phyloP scores from a whole-genome alignment of 2,113 vertebrate genomes.

The Sphyrna mokarran region DNA sequence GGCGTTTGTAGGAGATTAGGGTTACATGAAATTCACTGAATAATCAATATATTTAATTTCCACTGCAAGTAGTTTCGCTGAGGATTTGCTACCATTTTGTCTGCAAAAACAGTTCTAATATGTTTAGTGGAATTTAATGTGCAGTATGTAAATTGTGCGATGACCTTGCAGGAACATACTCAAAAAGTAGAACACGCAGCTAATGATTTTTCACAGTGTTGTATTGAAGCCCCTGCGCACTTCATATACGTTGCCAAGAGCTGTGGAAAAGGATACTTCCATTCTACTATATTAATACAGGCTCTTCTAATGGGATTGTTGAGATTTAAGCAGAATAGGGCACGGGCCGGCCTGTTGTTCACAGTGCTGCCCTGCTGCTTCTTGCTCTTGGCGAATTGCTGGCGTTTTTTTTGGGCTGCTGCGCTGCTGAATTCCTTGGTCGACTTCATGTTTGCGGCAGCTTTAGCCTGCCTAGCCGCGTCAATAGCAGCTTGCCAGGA shows the following conservation, averaged over 20 bases:
- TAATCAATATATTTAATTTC: not conserved
- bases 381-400: constrained; percentile 99
- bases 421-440: constrained; percentile 82
- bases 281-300: constrained; percentile 99
- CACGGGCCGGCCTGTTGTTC: constrained; percentile 86
- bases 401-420: constrained; percentile 96
- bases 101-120: not conserved
- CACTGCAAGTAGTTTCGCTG: not conserved
- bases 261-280: constrained; percentile 94
- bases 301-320: constrained; percentile 97
- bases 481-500: constrained; percentile 92
- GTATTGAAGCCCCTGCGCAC: not conserved
- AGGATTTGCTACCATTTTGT: not conserved
- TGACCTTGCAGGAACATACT: constrained; percentile 22
- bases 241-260: not conserved
- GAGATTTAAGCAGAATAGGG: constrained; percentile 95
- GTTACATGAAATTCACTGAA: not conserved
- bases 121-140: not conserved
- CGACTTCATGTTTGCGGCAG: constrained; percentile 87
- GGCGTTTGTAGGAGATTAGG: not conserved
- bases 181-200: constrained; percentile 31
- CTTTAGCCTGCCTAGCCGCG: constrained; percentile 92
- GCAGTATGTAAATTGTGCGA: constrained; percentile 9
- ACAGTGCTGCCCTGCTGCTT: constrained; percentile 86
- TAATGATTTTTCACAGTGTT: not conserved